Percentiles rank a stretch among this genome's conserved stretches.
These are phyloP conservation scores for Tribolium madens DNA, from an alignment of 1,140 invertebrate species.

Conservation along the genomic window DNA sequence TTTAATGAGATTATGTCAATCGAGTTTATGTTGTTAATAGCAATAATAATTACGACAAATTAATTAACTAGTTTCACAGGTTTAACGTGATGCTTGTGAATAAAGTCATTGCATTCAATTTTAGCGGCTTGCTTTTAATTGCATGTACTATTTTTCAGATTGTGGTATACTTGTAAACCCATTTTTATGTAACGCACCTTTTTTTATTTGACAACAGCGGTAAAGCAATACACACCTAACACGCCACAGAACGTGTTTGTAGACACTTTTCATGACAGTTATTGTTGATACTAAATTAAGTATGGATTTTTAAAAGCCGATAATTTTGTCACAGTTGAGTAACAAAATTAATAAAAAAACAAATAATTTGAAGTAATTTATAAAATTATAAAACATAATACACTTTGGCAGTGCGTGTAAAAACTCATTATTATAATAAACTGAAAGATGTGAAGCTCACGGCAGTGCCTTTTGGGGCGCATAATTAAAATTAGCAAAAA, in stretches of 20 bases:
- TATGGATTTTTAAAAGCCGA: constrained; percentile 4
- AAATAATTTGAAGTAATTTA: no score
- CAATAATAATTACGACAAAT: constrained; percentile 10
- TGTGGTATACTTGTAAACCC: neutral
- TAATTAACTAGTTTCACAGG: constrained; percentile 7
- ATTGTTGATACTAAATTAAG: constrained; percentile 9
- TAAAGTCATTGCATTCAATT: neutral
- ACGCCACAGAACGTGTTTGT: neutral
- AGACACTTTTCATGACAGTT: constrained; percentile 8
- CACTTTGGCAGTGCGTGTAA: no score
- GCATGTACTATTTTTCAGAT: constrained; percentile 17
- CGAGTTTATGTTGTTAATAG: constrained; percentile 21
- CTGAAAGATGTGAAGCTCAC: no score
- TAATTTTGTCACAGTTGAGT: neutral
- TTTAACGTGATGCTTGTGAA: neutral
- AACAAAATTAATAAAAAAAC: neutral
- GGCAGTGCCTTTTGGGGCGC: no score
- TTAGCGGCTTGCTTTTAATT: constrained; percentile 2
- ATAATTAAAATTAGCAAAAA: no score
- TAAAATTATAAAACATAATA: no score
- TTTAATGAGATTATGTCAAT: constrained; percentile 20
- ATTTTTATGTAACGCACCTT: constrained; percentile 27
- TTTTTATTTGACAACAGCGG: constrained; percentile 27
- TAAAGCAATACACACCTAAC: constrained; percentile 1
- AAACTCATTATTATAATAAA: no score